These are phyloP conservation scores for Brachylomia viminalis DNA, from an alignment of 2,888 invertebrate species.

Conservation along the genomic window DNA sequence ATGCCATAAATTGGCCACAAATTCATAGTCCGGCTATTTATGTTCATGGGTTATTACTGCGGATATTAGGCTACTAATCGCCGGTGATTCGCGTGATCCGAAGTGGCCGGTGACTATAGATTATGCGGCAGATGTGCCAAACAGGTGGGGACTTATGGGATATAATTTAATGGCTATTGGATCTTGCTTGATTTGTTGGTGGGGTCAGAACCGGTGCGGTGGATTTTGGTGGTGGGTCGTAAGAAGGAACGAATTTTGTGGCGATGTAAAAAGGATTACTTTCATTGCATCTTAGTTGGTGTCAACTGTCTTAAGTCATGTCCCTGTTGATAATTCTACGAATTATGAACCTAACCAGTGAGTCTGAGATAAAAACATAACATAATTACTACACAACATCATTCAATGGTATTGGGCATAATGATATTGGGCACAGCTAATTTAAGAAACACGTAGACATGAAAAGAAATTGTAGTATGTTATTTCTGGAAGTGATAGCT, in stretches of 20 bases:
- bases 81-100: constrained; percentile 68
- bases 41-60: constrained; percentile 70
- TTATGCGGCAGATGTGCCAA: constrained; percentile 66
- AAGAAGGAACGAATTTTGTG: no score
- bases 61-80: constrained; percentile 80
- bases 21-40: constrained; percentile 76
- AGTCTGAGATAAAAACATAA: no score
- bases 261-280: neutral
- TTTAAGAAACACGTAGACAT: no score
- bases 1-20: constrained; percentile 69
- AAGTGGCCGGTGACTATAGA: constrained; percentile 67
- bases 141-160: constrained; percentile 65
- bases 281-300: no score
- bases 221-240: neutral
- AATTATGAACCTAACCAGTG: no score
- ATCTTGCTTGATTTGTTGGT: constrained; percentile 56
- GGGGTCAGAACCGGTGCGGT: neutral
- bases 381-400: no score
- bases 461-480: no score
- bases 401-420: no score
- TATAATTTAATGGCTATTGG: constrained; percentile 56
- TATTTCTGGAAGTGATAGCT: no score
- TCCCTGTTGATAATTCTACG: no score
- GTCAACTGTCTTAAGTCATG: no score
- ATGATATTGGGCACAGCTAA: no score